phyloP scores from a whole-genome alignment of 2,797 vertebrate genomes.

The Hozukius guyotensis region DNA sequence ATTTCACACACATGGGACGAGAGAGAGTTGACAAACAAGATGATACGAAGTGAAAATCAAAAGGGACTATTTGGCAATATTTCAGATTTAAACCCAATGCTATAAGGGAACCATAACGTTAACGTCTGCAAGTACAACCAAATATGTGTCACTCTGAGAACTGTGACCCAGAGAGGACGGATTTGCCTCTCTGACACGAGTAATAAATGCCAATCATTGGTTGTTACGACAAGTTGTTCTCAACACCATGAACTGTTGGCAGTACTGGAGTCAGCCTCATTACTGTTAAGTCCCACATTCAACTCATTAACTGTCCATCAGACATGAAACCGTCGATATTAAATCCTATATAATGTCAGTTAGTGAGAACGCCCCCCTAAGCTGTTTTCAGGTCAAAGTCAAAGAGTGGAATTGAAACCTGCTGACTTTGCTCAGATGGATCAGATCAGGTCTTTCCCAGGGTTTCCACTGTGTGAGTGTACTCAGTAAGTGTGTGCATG shows the following conservation, averaged over 20 bases:
- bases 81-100: no score
- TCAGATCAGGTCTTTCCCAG: constrained; percentile 2
- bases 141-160: background rate
- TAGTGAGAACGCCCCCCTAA: background rate
- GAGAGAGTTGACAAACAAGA: no score
- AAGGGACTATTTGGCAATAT: no score
- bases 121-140: background rate
- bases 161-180: background rate
- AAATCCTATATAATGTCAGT: background rate
- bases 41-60: no score
- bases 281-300: background rate
- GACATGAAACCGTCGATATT: background rate
- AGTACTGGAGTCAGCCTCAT: background rate
- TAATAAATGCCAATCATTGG: background rate
- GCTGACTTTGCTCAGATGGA: constrained; percentile 12
- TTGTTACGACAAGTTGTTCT: background rate
- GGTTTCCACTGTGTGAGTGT: background rate
- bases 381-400: constrained; percentile 9
- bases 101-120: no score
- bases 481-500: background rate
- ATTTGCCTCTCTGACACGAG: background rate
- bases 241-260: background rate
- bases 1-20: no score
- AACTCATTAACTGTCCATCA: background rate
- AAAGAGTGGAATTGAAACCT: background rate